Conservation (phyloP, 2,888 invertebrate genomes). For the Drosophila limbata region DNA sequence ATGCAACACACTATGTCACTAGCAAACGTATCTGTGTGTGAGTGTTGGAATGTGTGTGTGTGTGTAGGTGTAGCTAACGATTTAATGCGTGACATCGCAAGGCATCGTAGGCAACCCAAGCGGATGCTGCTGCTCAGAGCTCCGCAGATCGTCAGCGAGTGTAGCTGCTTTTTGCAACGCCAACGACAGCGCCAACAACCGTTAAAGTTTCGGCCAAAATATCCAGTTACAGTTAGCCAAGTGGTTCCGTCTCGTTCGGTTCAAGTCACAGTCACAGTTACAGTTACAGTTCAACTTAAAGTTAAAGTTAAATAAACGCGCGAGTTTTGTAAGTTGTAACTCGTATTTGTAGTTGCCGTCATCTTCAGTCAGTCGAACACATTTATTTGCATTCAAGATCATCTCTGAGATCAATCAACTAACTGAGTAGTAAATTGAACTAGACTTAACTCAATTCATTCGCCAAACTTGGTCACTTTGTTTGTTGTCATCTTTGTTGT, state of each 20-base stretch:
- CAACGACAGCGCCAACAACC: too few relatives aligned
- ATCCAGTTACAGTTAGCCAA: conserved; percentile 45
- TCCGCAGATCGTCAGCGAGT: conserved; percentile 86
- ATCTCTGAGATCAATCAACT: conserved; percentile 24
- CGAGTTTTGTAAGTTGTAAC: conserved; percentile 66
- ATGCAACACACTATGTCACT: conserved; percentile 53
- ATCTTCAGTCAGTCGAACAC: conserved; percentile 32
- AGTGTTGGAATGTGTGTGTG: conserved; percentile 24
- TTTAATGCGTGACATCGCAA: conserved; percentile 67
- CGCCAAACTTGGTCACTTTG: conserved; percentile 51
- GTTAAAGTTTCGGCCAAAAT: conserved; percentile 1
- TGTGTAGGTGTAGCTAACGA: conserved; percentile 63
- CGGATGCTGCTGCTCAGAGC: conserved; percentile 84
- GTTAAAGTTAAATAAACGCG: conserved; percentile 16
- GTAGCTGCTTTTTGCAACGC: conserved; percentile 80
- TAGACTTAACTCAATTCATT: conserved; percentile 38
- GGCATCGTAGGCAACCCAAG: conserved; percentile 81
- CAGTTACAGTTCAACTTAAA: conserved; percentile 3
- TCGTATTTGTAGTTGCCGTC: conserved; percentile 34
- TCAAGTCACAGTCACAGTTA: conserved; percentile 25
- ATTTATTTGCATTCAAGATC: conserved; percentile 38
- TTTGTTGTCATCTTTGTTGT: conserved; percentile 45
- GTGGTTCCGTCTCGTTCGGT: conserved; percentile 57
- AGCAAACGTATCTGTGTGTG: conserved; percentile 5
- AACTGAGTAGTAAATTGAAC: conserved; percentile 12